Evolutionary conservation across 2,797 vertebrate species (phyloP).

Genomic region (Gymnothorax javanicus): DNA sequence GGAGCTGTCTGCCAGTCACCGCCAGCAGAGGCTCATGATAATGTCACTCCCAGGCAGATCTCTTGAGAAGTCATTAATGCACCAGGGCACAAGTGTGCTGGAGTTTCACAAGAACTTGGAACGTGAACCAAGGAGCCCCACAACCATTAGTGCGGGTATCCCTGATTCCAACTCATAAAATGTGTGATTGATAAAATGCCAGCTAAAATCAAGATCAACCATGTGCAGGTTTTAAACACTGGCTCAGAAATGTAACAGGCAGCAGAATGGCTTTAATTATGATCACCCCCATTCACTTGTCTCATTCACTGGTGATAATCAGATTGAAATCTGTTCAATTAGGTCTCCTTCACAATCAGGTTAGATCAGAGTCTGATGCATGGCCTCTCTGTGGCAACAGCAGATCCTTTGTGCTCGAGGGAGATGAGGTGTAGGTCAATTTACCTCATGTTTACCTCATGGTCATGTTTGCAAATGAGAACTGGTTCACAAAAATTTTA

Average conservation of each 20-base stretch:
- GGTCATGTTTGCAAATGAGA: too few relatives aligned
- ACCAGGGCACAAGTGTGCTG: not conserved
- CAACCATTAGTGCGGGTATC: not conserved
- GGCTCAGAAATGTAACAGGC: not conserved
- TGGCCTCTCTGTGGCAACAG: not conserved
- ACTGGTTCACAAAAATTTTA: too few relatives aligned
- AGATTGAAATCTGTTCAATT: slow-evolving; percentile 9
- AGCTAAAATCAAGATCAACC: not conserved
- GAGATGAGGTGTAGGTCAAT: not conserved
- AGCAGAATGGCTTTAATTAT: slow-evolving; percentile 24
- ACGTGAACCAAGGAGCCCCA: not conserved
- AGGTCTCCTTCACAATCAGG: slow-evolving; percentile 5
- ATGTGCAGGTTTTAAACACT: not conserved
- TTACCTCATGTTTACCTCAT: not conserved
- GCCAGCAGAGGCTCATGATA: not conserved
- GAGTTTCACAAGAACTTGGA: not conserved
- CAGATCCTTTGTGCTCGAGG: not conserved
- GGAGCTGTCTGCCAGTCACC: not conserved
- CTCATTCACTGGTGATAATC: slow-evolving; percentile 20
- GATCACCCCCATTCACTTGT: not conserved
- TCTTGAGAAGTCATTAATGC: not conserved
- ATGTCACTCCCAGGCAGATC: slow-evolving; percentile 2
- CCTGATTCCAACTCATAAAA: not conserved
- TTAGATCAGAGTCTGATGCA: slow-evolving; percentile 19
- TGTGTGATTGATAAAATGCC: not conserved